Base-by-base conservation (phyloP, 2,888 invertebrate species). In the Megaustenia siamemsis region DNA sequence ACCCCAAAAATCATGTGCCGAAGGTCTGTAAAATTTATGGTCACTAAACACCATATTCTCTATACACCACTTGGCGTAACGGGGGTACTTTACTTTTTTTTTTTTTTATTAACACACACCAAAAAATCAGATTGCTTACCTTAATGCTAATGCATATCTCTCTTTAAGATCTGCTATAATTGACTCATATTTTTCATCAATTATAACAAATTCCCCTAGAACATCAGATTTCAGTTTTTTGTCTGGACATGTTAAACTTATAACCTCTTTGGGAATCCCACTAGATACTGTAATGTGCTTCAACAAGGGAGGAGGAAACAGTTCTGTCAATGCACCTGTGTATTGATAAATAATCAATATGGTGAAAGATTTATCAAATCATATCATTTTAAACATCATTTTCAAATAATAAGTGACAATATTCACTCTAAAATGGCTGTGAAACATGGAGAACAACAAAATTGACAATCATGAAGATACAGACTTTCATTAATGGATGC, bases 251-350 rank as follows among this genome's bases (percentile, higher is more conserved):
- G 92, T 91, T n/a, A 93, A 86, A 56, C 92, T 90, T 82, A 92
- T 91, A 18, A 93, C 93, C 84, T 93, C 93, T 40, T 90, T 89
- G 12, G 94, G 94, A 68, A 94, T 93, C 24, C 93, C 93, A 38
- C 88, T 88, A 18, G 88, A 85, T 60, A 90, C 87, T 18, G 76
- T 56, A 15, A 88, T 87, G 40, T 89, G 86, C 80, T 87, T 88
- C 56, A 89, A 88, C 83, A 90, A 75, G 8, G 69, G 38, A 53
- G 84, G 85, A 21, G 88, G 89, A 38, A 88, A 88, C 73, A 89
- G 83, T 28, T 86, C 87, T 15, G 86, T 49, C 66, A 88, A 80
- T 28, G 82, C 82, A 6, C 83, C 88, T 88, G 80, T 43, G 40
- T 43, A n/a, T 43, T 10, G 5, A 73, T 28, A 6, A 28, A 49